Conservation (phyloP, 2,113 vertebrate genomes). For the Hiodon alosoides region DNA sequence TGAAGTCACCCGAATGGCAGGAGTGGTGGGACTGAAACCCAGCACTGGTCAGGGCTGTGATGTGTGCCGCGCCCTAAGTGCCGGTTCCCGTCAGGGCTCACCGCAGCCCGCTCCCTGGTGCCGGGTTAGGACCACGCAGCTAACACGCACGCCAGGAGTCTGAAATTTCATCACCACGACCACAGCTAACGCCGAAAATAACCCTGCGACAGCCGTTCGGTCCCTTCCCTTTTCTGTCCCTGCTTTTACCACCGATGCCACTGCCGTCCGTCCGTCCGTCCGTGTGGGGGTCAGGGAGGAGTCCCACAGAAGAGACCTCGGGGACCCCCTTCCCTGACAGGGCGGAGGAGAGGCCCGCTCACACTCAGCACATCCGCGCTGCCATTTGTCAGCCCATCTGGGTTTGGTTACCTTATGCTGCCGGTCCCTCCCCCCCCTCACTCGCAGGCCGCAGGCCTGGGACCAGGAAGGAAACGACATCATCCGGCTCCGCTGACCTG, state of each 20-base stretch:
- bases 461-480: constrained; percentile 5
- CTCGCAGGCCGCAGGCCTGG: not conserved
- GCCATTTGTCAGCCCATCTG: constrained; percentile 49
- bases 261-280: constrained; percentile 38
- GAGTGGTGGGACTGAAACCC: constrained; percentile 4
- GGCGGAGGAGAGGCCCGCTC: constrained; percentile 57
- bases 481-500: constrained; percentile 8
- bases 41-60: constrained; percentile 26
- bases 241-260: constrained; percentile 23
- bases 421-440: not conserved
- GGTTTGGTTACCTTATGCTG: constrained; percentile 55
- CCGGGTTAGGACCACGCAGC: constrained; percentile 4
- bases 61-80: constrained; percentile 28
- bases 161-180: constrained; percentile 40
- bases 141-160: constrained; percentile 26
- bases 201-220: constrained; percentile 32
- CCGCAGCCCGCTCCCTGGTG: constrained; percentile 32
- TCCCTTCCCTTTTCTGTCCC: constrained; percentile 23
- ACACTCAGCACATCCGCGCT: constrained; percentile 44
- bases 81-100: constrained; percentile 36
- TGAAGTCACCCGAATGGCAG: constrained; percentile 26
- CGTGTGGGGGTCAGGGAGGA: not conserved
- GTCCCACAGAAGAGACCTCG: constrained; percentile 14
- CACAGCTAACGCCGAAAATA: constrained; percentile 47
- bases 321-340: constrained; percentile 39